A percentile compares a stretch with the other conserved stretches of the same genome.
Conservation (phyloP, 2,113 vertebrate species). For the Lamprotornis superbus region DNA sequence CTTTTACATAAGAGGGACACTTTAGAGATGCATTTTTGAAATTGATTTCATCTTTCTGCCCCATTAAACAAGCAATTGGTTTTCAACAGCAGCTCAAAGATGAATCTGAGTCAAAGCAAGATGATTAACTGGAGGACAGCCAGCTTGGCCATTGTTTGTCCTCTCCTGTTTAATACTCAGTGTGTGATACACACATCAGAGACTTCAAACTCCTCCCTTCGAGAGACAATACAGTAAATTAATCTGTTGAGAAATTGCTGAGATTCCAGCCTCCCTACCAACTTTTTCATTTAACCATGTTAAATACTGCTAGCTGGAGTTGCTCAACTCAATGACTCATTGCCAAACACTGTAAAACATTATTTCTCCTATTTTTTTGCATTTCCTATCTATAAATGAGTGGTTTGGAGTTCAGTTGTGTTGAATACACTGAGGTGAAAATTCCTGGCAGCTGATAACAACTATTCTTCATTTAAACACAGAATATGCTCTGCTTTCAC, state of each 20-base stretch:
- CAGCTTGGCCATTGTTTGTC: conserved; percentile 18
- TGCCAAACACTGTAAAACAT: not conserved
- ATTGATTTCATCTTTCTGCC: conserved; percentile 49
- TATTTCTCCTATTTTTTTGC: not conserved
- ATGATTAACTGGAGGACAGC: conserved; percentile 51
- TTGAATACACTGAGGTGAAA: not conserved
- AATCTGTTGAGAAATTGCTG: not conserved
- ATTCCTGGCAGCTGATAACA: not conserved
- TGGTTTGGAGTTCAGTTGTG: not conserved
- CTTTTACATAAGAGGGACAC: not conserved
- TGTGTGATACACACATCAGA: not conserved
- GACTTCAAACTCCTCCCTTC: not conserved
- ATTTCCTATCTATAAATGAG: not conserved
- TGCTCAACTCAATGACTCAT: not conserved
- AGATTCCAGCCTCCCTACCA: not conserved
- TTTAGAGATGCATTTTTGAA: conserved; percentile 16
- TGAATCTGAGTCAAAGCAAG: not conserved
- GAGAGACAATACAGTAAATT: not conserved
- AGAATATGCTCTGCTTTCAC: not conserved
- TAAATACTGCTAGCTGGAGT: not conserved
- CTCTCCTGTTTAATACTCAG: conserved; percentile 2
- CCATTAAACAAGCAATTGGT: conserved; percentile 56
- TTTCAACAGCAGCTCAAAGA: conserved; percentile 17
- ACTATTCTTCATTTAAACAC: not conserved
- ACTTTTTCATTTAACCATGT: not conserved